Base-by-base conservation (phyloP, 2,888 invertebrate genomes). In the Hirtodrosophila trivittata region DNA sequence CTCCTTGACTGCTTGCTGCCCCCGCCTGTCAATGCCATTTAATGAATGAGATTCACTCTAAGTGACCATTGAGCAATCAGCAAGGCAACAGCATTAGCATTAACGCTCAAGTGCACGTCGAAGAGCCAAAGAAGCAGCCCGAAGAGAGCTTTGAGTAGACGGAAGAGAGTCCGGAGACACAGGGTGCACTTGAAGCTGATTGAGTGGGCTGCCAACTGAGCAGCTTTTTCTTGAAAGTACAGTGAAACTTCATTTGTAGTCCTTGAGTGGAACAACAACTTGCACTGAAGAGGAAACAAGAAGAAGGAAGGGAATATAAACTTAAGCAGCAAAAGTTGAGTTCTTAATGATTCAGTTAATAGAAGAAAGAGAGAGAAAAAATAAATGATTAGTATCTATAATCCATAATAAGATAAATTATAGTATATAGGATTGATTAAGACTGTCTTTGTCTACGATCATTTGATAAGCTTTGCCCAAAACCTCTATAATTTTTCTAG, bases 41-140 rank as follows among this genome's bases (percentile, higher is more conserved):
- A 78, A 86, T 80, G 81, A 80, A 80, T 80, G 78, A 64, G 58
- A 59, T 35, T 50, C 45, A 49, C 52, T 60, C 55, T 51, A 60
- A 80, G 74, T 86, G 86, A 50, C 77, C 80, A 78, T 78, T 72
- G 72, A 67, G 77, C 60, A 76, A 72, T 73, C 76, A 73, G 67
- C 76, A 64, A 52, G 28, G 56, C 72, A 66, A 57, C 56, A 49
- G 74, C 64, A 77, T 57, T 69, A 77, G 69, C 58, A 76, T 65
- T 57, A 47, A 66, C 56, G 51, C 55, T 68, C 59, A 82, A 72
- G 71, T 70, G n/a, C n/a, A n/a, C n/a, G n/a, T n/a, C n/a, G n/a
- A 58, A 39, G 43, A 5, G 37, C 43, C 41, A 58, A 33, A 42
- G 21, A 28, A 39, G 10, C n/a, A 32, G 38, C 10, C 35, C 16